These are phyloP conservation scores for Chirona hameri DNA, from an alignment of 2,888 invertebrate species.

Conservation along the genomic window DNA sequence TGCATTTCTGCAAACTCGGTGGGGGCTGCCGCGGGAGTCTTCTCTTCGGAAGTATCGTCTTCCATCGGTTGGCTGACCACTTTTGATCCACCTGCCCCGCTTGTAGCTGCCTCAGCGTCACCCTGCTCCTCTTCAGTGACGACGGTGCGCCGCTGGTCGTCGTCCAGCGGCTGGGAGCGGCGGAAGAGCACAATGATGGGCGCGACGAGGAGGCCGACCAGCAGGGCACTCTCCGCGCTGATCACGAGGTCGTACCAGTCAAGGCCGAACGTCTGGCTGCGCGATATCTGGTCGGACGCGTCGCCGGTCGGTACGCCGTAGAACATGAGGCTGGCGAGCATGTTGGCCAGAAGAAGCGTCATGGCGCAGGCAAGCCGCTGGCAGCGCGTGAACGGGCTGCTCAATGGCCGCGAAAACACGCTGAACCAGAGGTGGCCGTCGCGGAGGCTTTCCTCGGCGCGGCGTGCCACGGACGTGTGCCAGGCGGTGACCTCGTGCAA, in stretches of 20 bases:
- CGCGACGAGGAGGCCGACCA: constrained; percentile 35
- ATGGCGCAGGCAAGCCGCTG: constrained; percentile 52
- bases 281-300: constrained; percentile 34
- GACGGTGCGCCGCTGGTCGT: not conserved
- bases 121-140: not conserved
- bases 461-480: constrained; percentile 48
- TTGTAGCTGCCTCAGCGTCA: not conserved
- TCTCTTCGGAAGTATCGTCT: no score
- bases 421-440: constrained; percentile 55
- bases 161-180: not conserved
- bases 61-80: no score
- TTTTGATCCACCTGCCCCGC: constrained; percentile 28
- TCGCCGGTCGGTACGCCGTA: constrained; percentile 46
- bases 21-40: no score
- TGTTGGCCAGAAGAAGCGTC: constrained; percentile 50
- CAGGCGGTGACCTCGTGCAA: constrained; percentile 50
- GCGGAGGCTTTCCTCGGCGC: constrained; percentile 44
- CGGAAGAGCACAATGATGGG: constrained; percentile 37
- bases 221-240: constrained; percentile 32
- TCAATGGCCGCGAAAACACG: constrained; percentile 50
- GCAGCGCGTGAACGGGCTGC: constrained; percentile 48
- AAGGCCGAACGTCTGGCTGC: not conserved
- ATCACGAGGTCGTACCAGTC: constrained; percentile 13
- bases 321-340: constrained; percentile 54
- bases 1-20: not conserved